Percentiles rank a stretch among this genome's conserved stretches.
phyloP scores from a whole-genome alignment of 2,888 invertebrate genomes.

The Synanthedon andrenaeformis region DNA sequence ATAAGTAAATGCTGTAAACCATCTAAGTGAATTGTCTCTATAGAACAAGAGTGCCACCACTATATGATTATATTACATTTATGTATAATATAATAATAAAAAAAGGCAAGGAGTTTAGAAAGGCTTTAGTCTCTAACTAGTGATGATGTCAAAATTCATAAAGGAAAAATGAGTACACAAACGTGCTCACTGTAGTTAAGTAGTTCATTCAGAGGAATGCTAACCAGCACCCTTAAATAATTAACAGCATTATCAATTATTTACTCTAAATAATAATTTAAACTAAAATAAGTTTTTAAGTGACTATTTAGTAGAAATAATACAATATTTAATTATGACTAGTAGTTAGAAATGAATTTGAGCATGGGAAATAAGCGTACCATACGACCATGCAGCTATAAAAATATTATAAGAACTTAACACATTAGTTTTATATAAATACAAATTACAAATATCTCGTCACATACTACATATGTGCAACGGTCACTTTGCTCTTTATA shows the following conservation, averaged over 20 bases:
- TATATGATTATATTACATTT: background rate
- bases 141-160: constrained; percentile 45
- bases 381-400: constrained; percentile 64
- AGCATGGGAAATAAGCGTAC: constrained; percentile 66
- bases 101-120: constrained; percentile 52
- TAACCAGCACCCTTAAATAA: constrained; percentile 41
- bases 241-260: constrained; percentile 8
- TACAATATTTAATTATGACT: constrained; percentile 54
- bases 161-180: constrained; percentile 32
- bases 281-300: constrained; percentile 31
- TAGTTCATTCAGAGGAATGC: constrained; percentile 36
- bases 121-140: constrained; percentile 48
- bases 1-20: constrained; percentile 16
- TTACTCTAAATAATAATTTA: constrained; percentile 37
- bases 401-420: constrained; percentile 56
- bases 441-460: constrained; percentile 50
- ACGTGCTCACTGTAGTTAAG: constrained; percentile 30
- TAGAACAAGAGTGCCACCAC: constrained; percentile 21
- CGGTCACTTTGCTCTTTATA: constrained; percentile 14
- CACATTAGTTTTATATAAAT: constrained; percentile 39
- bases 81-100: constrained; percentile 12
- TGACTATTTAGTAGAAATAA: constrained; percentile 44
- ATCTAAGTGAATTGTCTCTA: constrained; percentile 22
- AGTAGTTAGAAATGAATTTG: constrained; percentile 65
- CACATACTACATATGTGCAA: constrained; percentile 28